Evolutionary conservation across 1,140 invertebrate species (phyloP), one percentile per base, ranked within the genome.

Genomic region (Popillia japonica): DNA sequence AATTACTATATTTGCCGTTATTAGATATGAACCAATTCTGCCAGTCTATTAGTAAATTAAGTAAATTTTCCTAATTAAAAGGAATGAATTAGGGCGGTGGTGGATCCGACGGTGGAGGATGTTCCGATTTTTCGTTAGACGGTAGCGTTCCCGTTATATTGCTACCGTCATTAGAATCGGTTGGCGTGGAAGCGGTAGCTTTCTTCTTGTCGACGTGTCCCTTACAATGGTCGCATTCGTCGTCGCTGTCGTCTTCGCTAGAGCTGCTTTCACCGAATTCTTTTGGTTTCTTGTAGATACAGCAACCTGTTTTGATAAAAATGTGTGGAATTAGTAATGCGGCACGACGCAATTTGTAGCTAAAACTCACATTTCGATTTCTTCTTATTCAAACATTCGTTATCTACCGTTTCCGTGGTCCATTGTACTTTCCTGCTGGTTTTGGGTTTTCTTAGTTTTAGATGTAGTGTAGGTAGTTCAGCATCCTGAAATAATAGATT

Each of bases 321-420:
- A n/a, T 48, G 55, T 40, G 20, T 34, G 27, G 1, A 55, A n/a
- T 3, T 75, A 10, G 0, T 14, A 27, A 76, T 55, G 9, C 17
- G 10, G 22, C 17, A 59, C 23, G 23, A 17, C 14, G 40, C 0
- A 41, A 40, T 42, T 11, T 34, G 17, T n/a, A 59, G 34, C 7
- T 34, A 77, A 23, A 42, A 4, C 90, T 92, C 90, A 97, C 96
- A 97, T 91, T 97, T 98, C 75, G 96, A 97, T 87, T 98, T 98
- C 87, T 96, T 97, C 86, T 94, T 96, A 84, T 95, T 95, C 92
- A 97, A 91, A 85, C 96, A 87, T 88, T 98, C 96, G 89, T 98
- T 98, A 85, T 98, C 96, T 17, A 98, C 93, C 0, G 96, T 97
- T 80, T 93, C 95, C 77, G 92, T 91, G 34, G 92, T 93, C 94